Evolutionary conservation across 1,140 invertebrate species (phyloP).

Genomic region (Halictus rubicundus): DNA sequence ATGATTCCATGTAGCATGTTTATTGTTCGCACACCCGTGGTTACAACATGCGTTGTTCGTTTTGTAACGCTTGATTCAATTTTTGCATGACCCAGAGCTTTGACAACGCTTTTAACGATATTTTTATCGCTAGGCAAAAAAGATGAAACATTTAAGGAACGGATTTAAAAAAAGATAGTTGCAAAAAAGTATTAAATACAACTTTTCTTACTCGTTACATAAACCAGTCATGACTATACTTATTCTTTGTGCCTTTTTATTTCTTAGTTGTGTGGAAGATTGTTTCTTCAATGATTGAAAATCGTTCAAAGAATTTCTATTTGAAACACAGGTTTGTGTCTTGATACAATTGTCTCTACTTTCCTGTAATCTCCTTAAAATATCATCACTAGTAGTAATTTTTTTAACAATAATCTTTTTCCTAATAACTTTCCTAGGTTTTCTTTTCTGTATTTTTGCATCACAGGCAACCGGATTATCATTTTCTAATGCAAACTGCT

Average conservation of each 20-base stretch:
- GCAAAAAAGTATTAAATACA: slow-evolving; percentile 3
- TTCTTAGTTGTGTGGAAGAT: slow-evolving; percentile 25
- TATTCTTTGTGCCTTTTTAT: slow-evolving; percentile 53
- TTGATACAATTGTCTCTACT: slow-evolving; percentile 13
- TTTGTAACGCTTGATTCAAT: slow-evolving; percentile 71
- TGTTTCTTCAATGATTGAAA: slow-evolving; percentile 59
- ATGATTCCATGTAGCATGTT: slow-evolving; percentile 79
- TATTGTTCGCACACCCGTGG: slow-evolving; percentile 76
- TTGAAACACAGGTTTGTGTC: neutral
- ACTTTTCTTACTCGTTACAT: slow-evolving; percentile 65
- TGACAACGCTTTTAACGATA: slow-evolving; percentile 69
- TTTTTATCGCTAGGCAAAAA: slow-evolving; percentile 69
- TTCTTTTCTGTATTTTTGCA: slow-evolving; percentile 42
- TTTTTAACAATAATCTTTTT: slow-evolving; percentile 72
- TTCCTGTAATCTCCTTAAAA: slow-evolving; percentile 55
- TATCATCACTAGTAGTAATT: slow-evolving; percentile 43
- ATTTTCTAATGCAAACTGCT: slow-evolving; percentile 12
- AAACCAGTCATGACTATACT: slow-evolving; percentile 73
- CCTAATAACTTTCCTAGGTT: slow-evolving; percentile 63
- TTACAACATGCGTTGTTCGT: slow-evolving; percentile 78
- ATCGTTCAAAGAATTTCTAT: slow-evolving; percentile 62
- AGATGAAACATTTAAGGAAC: slow-evolving; percentile 35
- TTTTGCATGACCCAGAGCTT: slow-evolving; percentile 66
- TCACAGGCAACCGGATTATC: neutral
- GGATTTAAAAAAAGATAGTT: slow-evolving; percentile 10